Evolutionary conservation across 2,888 invertebrate genomes (phyloP), one percentile per base, ranked within the genome.

Genomic region (Entomobrya multifasciata): DNA sequence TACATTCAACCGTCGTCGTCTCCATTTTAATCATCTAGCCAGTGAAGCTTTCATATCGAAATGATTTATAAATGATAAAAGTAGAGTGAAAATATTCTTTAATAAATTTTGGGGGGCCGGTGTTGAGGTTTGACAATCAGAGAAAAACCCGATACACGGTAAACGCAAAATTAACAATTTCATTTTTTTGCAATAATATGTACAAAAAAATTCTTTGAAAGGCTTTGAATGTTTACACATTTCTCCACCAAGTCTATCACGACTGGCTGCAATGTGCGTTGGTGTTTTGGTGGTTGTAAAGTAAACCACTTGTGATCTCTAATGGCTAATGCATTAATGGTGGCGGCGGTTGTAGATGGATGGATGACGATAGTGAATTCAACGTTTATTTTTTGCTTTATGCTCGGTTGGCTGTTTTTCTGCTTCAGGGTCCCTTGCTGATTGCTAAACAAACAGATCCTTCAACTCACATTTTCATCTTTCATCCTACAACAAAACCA

Each of bases 361-460:
- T 22, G 57, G 65, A 20, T 11, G 49, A 52, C 15, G 49, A 49
- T 17, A 52, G 55, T 20, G 30, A 52, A 74, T 55, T 20, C 52
- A 30, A 55, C 22, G n/a, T 30, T 36, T 44, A 41, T 47, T 22
- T 57, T 10, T 17, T 52, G 55, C 55, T 27, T 74, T 55, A 30
- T 52, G 36, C 74, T 74, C 20, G 30, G 41, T 30, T 52, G 52
- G 41, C 36, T 57, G 76, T 52, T 76, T 76, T 76, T 57, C 76
- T 44, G 44, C 67, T 55, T 17, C 20, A 55, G 52, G 76, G 55
- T 76, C 76, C 76, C 76, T 76, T 76, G 76, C 76, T 76, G 76
- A 76, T 76, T 76, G 76, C 76, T 76, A 76, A 76, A 76, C 55
- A 76, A 76, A 76, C 76, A 55, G 36, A 76, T 76, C 76, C 55